A percentile compares a stretch with the other conserved stretches of the same genome.
Evolutionary conservation across 2,113 vertebrate genomes (phyloP).

Genomic region (Perccottus glenii): DNA sequence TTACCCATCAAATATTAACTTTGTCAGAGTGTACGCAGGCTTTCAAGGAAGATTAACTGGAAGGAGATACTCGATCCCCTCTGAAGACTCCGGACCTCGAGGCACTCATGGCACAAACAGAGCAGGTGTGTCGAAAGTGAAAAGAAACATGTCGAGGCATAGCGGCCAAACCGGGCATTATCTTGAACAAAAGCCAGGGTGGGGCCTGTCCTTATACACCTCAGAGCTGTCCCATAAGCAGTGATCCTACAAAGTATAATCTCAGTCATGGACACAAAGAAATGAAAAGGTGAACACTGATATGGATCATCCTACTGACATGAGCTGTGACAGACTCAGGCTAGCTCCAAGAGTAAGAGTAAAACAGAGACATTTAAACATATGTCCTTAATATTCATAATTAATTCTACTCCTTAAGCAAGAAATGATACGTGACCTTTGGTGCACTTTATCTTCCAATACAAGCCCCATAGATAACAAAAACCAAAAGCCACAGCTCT

Average conservation of each 20-base stretch:
- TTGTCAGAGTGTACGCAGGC: conserved; percentile 8
- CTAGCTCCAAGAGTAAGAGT: background rate
- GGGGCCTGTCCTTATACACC: conserved; percentile 43
- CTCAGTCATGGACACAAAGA: conserved; percentile 12
- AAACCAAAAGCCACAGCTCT: conserved; percentile 14
- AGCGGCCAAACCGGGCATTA: conserved; percentile 36
- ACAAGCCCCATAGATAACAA: background rate
- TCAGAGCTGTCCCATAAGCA: background rate
- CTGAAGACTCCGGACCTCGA: conserved; percentile 48
- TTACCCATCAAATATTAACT: conserved; percentile 49
- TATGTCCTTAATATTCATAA: too few species aligned
- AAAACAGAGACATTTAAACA: too few species aligned
- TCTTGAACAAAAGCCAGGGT: conserved; percentile 52
- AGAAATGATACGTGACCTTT: background rate
- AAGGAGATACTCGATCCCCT: conserved; percentile 60
- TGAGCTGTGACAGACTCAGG: conserved; percentile 15
- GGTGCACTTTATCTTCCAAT: background rate
- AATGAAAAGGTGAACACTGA: background rate
- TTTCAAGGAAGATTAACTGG: conserved; percentile 37
- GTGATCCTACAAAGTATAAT: conserved; percentile 7
- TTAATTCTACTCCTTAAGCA: too few species aligned
- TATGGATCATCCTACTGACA: background rate
- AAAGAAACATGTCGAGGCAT: conserved; percentile 69
- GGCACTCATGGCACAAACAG: conserved; percentile 50
- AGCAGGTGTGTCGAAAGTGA: conserved; percentile 71